These are phyloP conservation scores for Actinemys pallida DNA, from an alignment of 2,113 vertebrate genomes.

Conservation along the genomic window DNA sequence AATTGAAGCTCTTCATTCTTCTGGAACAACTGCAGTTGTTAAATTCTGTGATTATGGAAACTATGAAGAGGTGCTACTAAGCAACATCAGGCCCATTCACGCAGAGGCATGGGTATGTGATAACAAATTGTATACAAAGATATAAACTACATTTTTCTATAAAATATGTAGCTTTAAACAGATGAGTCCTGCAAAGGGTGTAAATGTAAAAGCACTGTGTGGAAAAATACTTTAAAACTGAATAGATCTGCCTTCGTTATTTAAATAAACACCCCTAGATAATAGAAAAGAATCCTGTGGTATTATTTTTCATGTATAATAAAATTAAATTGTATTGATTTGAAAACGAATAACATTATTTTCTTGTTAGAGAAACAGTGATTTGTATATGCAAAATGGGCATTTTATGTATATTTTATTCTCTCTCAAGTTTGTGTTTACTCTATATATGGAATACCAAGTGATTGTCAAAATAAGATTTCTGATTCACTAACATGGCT, in stretches of 20 bases:
- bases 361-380: conserved; percentile 26
- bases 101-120: conserved; percentile 91
- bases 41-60: conserved; percentile 98
- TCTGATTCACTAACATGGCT: conserved; percentile 51
- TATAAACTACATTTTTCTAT: conserved; percentile 65
- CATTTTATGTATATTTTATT: conserved; percentile 61
- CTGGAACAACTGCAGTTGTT: conserved; percentile 96
- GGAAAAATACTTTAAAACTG: conserved; percentile 47
- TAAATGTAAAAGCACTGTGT: not conserved
- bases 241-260: conserved; percentile 22
- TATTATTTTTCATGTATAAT: conserved; percentile 68
- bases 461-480: conserved; percentile 44
- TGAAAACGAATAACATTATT: conserved; percentile 47
- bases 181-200: conserved; percentile 39
- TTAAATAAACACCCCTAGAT: conserved; percentile 38
- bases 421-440: conserved; percentile 47
- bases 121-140: conserved; percentile 77
- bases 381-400: conserved; percentile 46
- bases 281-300: conserved; percentile 1
- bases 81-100: conserved; percentile 92
- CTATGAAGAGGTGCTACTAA: conserved; percentile 97
- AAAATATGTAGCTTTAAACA: conserved; percentile 57
- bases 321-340: conserved; percentile 65
- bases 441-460: conserved; percentile 7
- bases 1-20: conserved; percentile 96